A percentile compares a stretch with the other conserved stretches of the same genome.
phyloP scores from a whole-genome alignment of 2,888 invertebrate species.

The Nasonovia ribisnigri region DNA sequence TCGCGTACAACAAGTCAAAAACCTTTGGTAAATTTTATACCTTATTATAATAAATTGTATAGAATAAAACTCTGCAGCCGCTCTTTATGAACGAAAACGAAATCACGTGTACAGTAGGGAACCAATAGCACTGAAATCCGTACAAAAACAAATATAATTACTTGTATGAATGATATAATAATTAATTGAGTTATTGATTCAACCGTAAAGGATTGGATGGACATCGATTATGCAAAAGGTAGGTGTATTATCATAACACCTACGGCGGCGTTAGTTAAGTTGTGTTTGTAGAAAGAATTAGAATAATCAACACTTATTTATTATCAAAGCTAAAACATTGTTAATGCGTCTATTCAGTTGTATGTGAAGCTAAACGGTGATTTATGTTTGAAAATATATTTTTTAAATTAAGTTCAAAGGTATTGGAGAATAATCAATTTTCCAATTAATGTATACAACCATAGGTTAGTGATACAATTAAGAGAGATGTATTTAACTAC shows the following conservation, averaged over 20 bases:
- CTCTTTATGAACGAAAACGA: neutral
- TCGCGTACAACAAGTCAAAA: neutral
- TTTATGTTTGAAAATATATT: neutral
- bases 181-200: neutral
- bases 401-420: slow-evolving; percentile 43
- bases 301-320: slow-evolving; percentile 44
- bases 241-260: neutral
- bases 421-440: slow-evolving; percentile 14
- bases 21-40: neutral
- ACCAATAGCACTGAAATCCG: neutral
- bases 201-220: slow-evolving; percentile 2
- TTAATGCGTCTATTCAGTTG: neutral
- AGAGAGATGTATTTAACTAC: neutral
- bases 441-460: slow-evolving; percentile 7
- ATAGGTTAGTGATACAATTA: slow-evolving; percentile 33
- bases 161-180: neutral
- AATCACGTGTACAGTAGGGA: neutral
- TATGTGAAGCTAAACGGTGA: neutral
- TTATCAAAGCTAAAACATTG: slow-evolving; percentile 25
- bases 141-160: neutral
- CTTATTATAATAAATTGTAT: neutral
- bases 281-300: neutral
- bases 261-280: neutral
- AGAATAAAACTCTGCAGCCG: neutral
- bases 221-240: slow-evolving; percentile 17